These are phyloP conservation scores for Zaprionus camerounensis DNA, from an alignment of 1,140 invertebrate genomes.

Conservation along the genomic window DNA sequence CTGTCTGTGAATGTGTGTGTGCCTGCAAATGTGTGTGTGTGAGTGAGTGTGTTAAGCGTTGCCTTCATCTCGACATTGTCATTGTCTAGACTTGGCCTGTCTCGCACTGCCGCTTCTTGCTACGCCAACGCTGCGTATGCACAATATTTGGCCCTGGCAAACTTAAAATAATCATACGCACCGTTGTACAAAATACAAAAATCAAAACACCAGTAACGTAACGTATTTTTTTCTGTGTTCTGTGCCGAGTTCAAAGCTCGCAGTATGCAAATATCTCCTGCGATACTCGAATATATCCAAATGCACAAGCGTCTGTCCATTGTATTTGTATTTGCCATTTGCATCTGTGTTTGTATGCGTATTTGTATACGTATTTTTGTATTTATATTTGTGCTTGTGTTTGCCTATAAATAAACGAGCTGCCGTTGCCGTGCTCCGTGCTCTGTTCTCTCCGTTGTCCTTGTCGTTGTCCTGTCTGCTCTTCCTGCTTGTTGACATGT, in stretches of 20 bases:
- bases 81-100: slow-evolving; percentile 67
- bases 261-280: slow-evolving; percentile 24
- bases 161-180: slow-evolving; percentile 79
- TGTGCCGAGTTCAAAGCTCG: slow-evolving; percentile 35
- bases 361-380: slow-evolving; percentile 15
- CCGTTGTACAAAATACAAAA: slow-evolving; percentile 49
- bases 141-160: slow-evolving; percentile 67
- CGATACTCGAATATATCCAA: slow-evolving; percentile 26
- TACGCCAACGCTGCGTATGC: slow-evolving; percentile 50
- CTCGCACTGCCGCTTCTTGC: background rate
- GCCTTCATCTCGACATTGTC: slow-evolving; percentile 62
- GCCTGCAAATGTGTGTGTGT: slow-evolving; percentile 11
- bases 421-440: slow-evolving; percentile 9
- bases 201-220: background rate
- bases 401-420: slow-evolving; percentile 69
- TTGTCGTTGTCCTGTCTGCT: slow-evolving; percentile 37
- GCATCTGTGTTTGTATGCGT: slow-evolving; percentile 7
- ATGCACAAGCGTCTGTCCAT: slow-evolving; percentile 26
- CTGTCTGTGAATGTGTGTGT: slow-evolving; percentile 7
- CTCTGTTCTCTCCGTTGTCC: slow-evolving; percentile 39
- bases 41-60: slow-evolving; percentile 37
- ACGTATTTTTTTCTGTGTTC: slow-evolving; percentile 4
- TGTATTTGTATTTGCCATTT: slow-evolving; percentile 29
- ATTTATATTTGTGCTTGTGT: slow-evolving; percentile 28
- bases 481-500: slow-evolving; percentile 77